Percentiles rank a stretch among this genome's conserved stretches.
Evolutionary conservation across 2,113 vertebrate genomes (phyloP).

Genomic region (Eublepharis macularius): DNA sequence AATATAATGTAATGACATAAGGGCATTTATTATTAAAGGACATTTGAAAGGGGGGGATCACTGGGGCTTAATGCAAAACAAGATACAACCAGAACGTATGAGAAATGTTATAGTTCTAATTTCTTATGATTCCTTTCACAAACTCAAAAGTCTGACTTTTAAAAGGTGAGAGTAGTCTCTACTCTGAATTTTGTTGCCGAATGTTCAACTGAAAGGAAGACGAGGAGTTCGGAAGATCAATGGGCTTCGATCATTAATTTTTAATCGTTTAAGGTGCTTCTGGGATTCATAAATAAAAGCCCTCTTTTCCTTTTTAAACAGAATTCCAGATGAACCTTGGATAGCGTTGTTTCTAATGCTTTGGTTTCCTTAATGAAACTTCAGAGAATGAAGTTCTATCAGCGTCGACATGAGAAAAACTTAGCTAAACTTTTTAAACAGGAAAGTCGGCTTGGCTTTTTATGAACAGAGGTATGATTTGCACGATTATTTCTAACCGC

Average conservation of each 20-base stretch:
- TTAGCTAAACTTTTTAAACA: background rate
- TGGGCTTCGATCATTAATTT: slow-evolving; percentile 71
- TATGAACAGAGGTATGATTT: background rate
- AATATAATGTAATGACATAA: slow-evolving; percentile 80
- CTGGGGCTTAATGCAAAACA: slow-evolving; percentile 39
- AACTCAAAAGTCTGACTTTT: background rate
- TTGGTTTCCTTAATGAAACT: background rate
- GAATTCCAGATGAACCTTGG: slow-evolving; percentile 39
- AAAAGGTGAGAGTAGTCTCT: background rate
- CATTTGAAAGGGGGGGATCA: slow-evolving; percentile 69
- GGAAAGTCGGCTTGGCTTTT: background rate
- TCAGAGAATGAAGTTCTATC: background rate
- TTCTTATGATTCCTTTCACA: background rate
- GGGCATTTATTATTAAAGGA: slow-evolving; percentile 87
- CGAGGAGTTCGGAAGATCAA: slow-evolving; percentile 55
- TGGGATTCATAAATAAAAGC: slow-evolving; percentile 79
- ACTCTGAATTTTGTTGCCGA: slow-evolving; percentile 21
- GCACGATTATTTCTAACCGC: background rate
- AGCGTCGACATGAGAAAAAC: background rate
- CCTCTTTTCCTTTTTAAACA: slow-evolving; percentile 30
- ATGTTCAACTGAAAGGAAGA: slow-evolving; percentile 49
- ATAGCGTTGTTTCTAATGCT: background rate
- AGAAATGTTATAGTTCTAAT: background rate
- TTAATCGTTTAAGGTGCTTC: slow-evolving; percentile 77
- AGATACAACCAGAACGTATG: background rate